Conservation (phyloP, 2,888 invertebrate species). For the Junonia oenone region DNA sequence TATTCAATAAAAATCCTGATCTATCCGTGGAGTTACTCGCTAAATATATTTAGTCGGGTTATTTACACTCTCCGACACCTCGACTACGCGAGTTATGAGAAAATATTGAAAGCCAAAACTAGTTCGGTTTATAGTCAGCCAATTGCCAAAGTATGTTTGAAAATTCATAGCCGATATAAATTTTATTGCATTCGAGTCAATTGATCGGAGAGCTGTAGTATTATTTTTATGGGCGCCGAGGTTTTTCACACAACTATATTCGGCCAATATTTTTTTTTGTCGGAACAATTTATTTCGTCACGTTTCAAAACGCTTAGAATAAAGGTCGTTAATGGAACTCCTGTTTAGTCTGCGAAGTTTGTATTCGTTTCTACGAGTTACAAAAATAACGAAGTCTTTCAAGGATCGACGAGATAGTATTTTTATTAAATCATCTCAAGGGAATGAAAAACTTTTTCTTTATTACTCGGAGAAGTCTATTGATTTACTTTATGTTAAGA, state of each 20-base stretch:
- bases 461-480: neutral
- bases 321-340: constrained; percentile 13
- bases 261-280: constrained; percentile 19
- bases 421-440: neutral
- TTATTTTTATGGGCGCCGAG: constrained; percentile 23
- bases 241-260: constrained; percentile 25
- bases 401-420: constrained; percentile 8
- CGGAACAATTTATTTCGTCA: constrained; percentile 13
- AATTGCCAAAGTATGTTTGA: constrained; percentile 24
- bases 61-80: neutral
- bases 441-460: neutral
- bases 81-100: neutral
- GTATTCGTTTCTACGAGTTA: constrained; percentile 10
- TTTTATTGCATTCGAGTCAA: constrained; percentile 25
- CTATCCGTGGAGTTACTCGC: neutral
- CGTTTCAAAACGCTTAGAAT: constrained; percentile 15
- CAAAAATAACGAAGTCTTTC: constrained; percentile 10
- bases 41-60: neutral
- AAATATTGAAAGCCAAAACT: constrained; percentile 12
- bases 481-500: neutral
- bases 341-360: constrained; percentile 14
- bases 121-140: constrained; percentile 11
- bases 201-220: constrained; percentile 20
- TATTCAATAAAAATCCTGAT: neutral
- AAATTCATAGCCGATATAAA: constrained; percentile 28